These are phyloP conservation scores for Columbina picui DNA, from an alignment of 2,113 vertebrate genomes.

Conservation along the genomic window DNA sequence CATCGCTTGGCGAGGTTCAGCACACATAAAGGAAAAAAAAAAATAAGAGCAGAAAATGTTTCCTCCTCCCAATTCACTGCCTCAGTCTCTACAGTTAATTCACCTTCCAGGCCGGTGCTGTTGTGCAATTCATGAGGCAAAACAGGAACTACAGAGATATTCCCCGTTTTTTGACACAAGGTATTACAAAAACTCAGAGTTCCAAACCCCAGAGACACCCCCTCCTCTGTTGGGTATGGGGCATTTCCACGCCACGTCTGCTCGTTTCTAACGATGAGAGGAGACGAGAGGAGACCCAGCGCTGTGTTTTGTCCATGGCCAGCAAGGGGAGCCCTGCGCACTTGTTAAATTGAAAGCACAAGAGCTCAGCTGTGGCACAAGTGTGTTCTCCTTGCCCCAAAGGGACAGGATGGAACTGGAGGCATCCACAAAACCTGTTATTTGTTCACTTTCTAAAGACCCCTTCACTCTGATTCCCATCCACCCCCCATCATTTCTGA, in stretches of 20 bases:
- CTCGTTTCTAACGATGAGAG: background rate
- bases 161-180: background rate
- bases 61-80: background rate
- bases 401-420: background rate
- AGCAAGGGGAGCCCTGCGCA: background rate
- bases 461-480: background rate
- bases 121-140: background rate
- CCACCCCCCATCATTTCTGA: background rate
- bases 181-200: background rate
- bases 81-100: background rate
- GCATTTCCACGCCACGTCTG: accelerated
- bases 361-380: background rate
- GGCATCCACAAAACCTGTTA: background rate
- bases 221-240: background rate
- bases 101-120: background rate
- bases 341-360: background rate
- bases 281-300: background rate
- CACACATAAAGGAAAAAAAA: background rate
- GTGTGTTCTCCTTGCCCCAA: background rate
- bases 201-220: background rate
- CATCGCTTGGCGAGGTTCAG: background rate
- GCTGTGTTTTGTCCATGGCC: background rate
- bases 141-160: background rate
- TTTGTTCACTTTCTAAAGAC: background rate
- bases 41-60: background rate